These are phyloP conservation scores for Phlogophora meticulosa DNA, from an alignment of 2,888 invertebrate species.

Conservation along the genomic window DNA sequence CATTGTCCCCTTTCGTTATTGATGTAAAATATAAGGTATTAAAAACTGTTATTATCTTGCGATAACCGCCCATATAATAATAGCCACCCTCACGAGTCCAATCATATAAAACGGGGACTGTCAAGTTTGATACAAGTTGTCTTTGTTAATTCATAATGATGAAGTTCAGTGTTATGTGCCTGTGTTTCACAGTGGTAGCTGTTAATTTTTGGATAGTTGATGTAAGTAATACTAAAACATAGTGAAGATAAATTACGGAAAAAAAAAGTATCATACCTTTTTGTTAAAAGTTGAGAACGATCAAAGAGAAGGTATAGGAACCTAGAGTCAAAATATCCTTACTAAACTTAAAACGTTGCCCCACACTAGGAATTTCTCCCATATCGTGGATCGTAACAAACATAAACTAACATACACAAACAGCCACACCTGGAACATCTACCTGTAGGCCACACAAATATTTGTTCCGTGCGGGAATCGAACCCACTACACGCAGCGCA, in stretches of 20 bases:
- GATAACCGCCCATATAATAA: constrained; percentile 19
- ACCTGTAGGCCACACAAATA: too few relatives aligned
- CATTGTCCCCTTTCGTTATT: constrained; percentile 2
- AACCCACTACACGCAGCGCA: too few relatives aligned
- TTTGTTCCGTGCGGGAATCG: too few relatives aligned
- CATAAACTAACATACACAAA: too few relatives aligned
- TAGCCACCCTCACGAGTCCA: constrained; percentile 7
- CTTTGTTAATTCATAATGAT: constrained; percentile 37
- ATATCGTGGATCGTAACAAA: too few relatives aligned
- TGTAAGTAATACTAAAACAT: constrained; percentile 22
- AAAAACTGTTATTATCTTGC: constrained; percentile 27
- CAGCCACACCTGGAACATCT: too few relatives aligned
- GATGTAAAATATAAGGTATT: constrained; percentile 29
- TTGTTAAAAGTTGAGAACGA: too few relatives aligned
- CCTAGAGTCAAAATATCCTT: too few relatives aligned
- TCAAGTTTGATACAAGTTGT: not conserved
- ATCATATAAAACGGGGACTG: constrained; percentile 33
- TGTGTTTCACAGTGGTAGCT: constrained; percentile 31
- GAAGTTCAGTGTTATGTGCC: constrained; percentile 44
- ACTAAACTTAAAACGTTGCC: too few relatives aligned
- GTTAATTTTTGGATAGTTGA: constrained; percentile 31
- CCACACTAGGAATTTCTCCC: too few relatives aligned
- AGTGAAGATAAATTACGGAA: not conserved
- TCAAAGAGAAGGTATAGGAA: too few relatives aligned
- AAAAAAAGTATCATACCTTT: not conserved